Conservation (phyloP, 64 coral and sea anemone genomes). For the Actinia equina region DNA sequence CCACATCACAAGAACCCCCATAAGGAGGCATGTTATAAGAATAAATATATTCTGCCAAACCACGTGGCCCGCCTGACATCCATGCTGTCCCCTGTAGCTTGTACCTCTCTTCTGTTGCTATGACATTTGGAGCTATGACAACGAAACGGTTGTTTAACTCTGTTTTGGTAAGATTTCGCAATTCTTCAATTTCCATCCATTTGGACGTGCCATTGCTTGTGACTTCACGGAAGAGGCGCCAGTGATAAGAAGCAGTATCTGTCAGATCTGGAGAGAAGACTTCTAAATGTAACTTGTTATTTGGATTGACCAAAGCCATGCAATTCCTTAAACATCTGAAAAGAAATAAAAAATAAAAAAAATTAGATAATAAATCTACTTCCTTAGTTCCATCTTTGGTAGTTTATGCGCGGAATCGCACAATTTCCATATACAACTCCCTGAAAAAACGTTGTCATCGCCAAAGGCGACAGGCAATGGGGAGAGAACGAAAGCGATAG, state of each 20-base stretch:
- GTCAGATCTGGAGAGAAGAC: background rate
- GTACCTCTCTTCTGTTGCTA: background rate
- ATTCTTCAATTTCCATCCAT: background rate
- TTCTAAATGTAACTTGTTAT: conserved; percentile 1
- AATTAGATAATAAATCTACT: too few species aligned
- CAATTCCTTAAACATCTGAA: conserved; percentile 27
- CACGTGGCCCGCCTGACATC: background rate
- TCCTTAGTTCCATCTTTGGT: too few species aligned
- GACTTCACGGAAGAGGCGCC: background rate
- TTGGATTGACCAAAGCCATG: conserved; percentile 7
- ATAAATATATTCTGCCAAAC: background rate
- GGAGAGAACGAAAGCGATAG: too few species aligned
- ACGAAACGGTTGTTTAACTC: background rate
- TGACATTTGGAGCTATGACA: background rate
- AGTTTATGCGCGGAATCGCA: too few species aligned
- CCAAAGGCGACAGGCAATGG: too few species aligned
- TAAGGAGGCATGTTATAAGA: conserved; percentile 24
- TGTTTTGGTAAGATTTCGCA: background rate
- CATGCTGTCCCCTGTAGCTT: conserved; percentile 7
- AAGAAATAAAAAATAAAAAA: background rate
- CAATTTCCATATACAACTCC: too few species aligned
- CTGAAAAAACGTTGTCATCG: too few species aligned
- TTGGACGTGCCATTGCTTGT: background rate
- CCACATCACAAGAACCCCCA: conserved; percentile 16
- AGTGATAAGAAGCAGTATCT: background rate